Evolutionary conservation across 2,797 vertebrate genomes (phyloP).

Genomic region (Chelmon rostratus): DNA sequence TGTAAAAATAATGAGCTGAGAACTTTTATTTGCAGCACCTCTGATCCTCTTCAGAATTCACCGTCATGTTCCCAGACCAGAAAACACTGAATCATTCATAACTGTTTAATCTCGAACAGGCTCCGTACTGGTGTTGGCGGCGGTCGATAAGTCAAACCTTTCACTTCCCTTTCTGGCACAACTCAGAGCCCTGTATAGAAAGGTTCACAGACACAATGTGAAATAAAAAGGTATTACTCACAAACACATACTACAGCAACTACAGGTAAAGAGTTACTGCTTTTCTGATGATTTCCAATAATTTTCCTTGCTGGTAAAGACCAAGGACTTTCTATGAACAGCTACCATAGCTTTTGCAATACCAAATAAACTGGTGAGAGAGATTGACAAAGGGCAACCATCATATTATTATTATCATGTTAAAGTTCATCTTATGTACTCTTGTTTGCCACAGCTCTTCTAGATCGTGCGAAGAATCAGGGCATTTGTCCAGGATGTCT

Average conservation of each 20-base stretch:
- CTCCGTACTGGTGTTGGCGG: conserved; percentile 15
- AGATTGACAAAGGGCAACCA: conserved; percentile 46
- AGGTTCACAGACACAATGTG: conserved; percentile 64
- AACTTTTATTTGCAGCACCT: conserved; percentile 81
- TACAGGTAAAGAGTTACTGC: conserved; percentile 55
- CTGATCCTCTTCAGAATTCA: conserved; percentile 57
- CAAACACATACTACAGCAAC: conserved; percentile 71
- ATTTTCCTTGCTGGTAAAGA: conserved; percentile 48
- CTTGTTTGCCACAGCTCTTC: conserved; percentile 24
- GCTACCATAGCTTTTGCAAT: conserved; percentile 39
- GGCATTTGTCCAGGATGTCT: conserved; percentile 50
- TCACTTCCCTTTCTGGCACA: conserved; percentile 47
- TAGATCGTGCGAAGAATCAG: conserved; percentile 30
- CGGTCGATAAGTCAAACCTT: conserved; percentile 35
- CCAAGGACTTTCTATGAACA: conserved; percentile 49
- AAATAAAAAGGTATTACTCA: conserved; percentile 66
- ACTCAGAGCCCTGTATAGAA: conserved; percentile 20
- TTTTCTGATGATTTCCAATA: conserved; percentile 43
- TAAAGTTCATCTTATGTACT: conserved; percentile 40
- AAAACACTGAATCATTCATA: conserved; percentile 64
- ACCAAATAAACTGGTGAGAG: conserved; percentile 36
- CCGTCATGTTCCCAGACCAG: conserved; percentile 43
- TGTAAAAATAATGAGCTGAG: conserved; percentile 67
- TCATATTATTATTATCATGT: conserved; percentile 52
- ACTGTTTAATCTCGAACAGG: conserved; percentile 53